These are phyloP conservation scores for Euplexia lucipara DNA, from an alignment of 2,888 invertebrate genomes.

Conservation along the genomic window DNA sequence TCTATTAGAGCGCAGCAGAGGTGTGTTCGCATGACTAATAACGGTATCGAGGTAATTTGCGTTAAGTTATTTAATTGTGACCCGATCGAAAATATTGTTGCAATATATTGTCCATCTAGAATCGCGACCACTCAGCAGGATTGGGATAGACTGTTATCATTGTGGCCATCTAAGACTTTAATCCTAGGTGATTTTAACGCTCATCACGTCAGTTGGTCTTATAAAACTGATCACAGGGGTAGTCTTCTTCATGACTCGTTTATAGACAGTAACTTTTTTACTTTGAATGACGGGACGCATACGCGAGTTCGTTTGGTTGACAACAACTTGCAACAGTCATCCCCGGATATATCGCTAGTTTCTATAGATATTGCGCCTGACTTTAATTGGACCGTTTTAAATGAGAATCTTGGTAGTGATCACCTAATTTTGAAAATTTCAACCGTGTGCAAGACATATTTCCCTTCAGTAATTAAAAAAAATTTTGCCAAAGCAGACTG, in stretches of 20 bases:
- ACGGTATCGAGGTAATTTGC: constrained; percentile 8
- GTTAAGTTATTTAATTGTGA: constrained; percentile 8
- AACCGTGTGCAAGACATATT: not conserved
- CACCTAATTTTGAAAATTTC: constrained; percentile 6
- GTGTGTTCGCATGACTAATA: not conserved
- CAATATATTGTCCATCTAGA: constrained; percentile 17
- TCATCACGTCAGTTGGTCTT: constrained; percentile 20
- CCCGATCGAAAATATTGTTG: constrained; percentile 7
- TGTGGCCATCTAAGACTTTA: constrained; percentile 9
- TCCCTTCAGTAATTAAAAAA: not conserved
- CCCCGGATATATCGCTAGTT: not conserved
- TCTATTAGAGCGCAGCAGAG: constrained; percentile 5
- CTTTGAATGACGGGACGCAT: constrained; percentile 9
- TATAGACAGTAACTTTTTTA: constrained; percentile 3
- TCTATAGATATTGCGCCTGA: not conserved
- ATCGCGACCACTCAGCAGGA: not conserved
- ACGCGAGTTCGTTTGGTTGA: constrained; percentile 4
- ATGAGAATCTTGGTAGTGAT: constrained; percentile 13
- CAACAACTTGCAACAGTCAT: not conserved
- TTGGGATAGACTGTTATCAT: constrained; percentile 6
- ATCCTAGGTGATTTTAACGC: constrained; percentile 24
- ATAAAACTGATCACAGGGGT: constrained; percentile 24
- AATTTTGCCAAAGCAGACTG: constrained; percentile 6
- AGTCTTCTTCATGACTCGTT: constrained; percentile 5
- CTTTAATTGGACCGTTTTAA: constrained; percentile 1